phyloP scores from a whole-genome alignment of 2,797 vertebrate genomes.

The Loriculus beryllinus region DNA sequence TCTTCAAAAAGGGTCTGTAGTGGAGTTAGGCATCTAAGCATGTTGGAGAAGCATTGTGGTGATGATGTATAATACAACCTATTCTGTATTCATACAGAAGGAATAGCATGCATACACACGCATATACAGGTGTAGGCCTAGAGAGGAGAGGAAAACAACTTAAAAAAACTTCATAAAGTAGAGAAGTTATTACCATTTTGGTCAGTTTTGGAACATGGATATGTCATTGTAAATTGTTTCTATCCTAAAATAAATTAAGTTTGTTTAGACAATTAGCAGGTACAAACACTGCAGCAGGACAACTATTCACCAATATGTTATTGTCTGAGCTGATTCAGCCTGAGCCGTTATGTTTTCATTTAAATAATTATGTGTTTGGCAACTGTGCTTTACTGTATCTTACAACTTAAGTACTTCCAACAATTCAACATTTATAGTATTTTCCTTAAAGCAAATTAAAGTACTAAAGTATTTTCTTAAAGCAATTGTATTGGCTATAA shows the following conservation, averaged over 20 bases:
- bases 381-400: neutral
- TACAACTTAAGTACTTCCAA: neutral
- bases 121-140: neutral
- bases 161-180: neutral
- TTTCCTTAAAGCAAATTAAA: no score
- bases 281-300: neutral
- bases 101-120: neutral
- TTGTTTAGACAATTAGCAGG: neutral
- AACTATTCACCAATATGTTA: neutral
- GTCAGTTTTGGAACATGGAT: neutral
- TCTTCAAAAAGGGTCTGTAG: neutral
- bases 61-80: neutral
- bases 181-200: neutral
- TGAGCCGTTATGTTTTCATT: neutral
- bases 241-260: neutral
- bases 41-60: neutral
- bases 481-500: neutral
- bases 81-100: neutral
- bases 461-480: neutral
- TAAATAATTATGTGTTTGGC: neutral
- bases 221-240: neutral
- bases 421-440: neutral
- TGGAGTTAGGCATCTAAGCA: neutral
- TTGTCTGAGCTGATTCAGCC: neutral
- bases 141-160: neutral